Percentiles rank a stretch among this genome's conserved stretches.
These are phyloP conservation scores for human DNA, from an alignment of 2,113 vertebrate genomes.

Conservation along the genomic window DNA sequence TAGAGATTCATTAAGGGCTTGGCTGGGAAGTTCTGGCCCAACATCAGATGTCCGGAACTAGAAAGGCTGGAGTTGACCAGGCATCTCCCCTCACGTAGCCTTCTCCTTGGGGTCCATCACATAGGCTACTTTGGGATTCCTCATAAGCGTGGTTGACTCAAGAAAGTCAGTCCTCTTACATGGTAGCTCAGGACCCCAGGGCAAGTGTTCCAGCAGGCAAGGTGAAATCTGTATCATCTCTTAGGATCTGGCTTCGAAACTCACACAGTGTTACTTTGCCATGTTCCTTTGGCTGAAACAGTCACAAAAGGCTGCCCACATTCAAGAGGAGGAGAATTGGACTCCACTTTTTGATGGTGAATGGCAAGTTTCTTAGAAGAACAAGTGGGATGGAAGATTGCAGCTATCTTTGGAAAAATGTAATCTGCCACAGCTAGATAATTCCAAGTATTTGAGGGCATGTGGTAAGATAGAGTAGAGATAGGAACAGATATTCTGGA, in stretches of 20 bases:
- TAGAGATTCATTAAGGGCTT: neutral
- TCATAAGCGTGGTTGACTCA: neutral
- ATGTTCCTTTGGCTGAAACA: neutral
- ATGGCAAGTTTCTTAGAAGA: slow-evolving; percentile 4
- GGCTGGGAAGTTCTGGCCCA: neutral
- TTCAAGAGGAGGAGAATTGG: neutral
- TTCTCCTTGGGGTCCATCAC: neutral
- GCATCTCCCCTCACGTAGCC: neutral
- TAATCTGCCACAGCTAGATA: neutral
- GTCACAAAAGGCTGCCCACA: neutral
- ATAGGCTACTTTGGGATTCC: neutral
- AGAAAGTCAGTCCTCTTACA: neutral
- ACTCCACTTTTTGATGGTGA: neutral
- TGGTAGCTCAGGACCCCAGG: neutral
- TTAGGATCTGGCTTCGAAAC: neutral
- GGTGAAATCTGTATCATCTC: neutral
- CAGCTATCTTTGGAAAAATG: neutral
- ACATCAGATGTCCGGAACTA: neutral
- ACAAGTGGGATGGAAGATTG: neutral
- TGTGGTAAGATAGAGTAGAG: neutral
- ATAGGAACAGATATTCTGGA: neutral
- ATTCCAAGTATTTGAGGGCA: neutral
- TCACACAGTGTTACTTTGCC: neutral
- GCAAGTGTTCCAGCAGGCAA: neutral
- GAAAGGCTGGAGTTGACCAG: neutral